Evolutionary conservation across 2,888 invertebrate genomes (phyloP), one percentile per base, ranked within the genome.

Genomic region (Crematogaster levior): DNA sequence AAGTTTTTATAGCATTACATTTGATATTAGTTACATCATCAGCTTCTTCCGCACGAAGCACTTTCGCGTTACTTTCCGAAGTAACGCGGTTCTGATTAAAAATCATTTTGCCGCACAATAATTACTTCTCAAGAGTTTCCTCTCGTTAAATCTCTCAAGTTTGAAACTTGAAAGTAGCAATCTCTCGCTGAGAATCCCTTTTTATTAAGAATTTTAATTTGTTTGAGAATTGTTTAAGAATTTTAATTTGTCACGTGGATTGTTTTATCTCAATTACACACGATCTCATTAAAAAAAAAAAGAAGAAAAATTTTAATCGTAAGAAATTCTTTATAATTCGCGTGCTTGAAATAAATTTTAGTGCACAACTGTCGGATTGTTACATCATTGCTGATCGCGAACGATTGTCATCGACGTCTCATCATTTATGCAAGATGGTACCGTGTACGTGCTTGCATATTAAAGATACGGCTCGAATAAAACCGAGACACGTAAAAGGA

Each of bases 81-180:
- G 66, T 68, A 66, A 65, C 7, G 18, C 4, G 21, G 9, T 70
- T 53, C 58, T 77, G 56, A 77, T 70, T 53, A 77, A 53, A 66
- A 68, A 30, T 6, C 15, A 68, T 30, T 56, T 37, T 53, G n/a
- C 27, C 37, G 9, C 70, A 6, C 9, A 70, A 34, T 34, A 40
- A 79, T 68, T 70, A 56, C 21, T 68, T 75, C 43, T 21, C 24
- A 18, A 37, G 51, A 74, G 24, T 37, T 74, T 43, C 1, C 10
- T 30, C 6, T 24, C 7, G 6, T 12, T 21, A 30, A 58, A 56
- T 77, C 21, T n/a, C 21, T 27, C 10, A 43, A 43, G 61, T 40
- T 63, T 34, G 21, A 18, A 43, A 18, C 18, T 43, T 10, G 18
- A 21, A 43, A 18, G 0, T 34, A 12, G 34, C 21, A 46, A 70